These are phyloP conservation scores for Sparus aurata DNA, from an alignment of 2,797 vertebrate species.

Conservation along the genomic window DNA sequence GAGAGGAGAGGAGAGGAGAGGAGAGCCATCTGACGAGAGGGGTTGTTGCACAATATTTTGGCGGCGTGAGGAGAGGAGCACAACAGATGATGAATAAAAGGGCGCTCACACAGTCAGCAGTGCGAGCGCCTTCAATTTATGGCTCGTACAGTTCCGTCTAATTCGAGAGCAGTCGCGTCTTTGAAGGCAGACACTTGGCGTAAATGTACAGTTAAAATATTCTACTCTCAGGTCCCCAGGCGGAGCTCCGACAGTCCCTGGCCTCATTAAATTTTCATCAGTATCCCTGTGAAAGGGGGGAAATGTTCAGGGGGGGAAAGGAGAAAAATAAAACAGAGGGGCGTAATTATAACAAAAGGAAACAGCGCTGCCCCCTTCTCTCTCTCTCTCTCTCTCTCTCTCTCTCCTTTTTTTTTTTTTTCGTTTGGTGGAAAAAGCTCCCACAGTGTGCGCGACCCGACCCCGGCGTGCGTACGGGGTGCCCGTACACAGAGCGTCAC, in stretches of 20 bases:
- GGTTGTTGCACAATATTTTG: slow-evolving; percentile 51
- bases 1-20: no score
- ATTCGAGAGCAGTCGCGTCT: slow-evolving; percentile 95
- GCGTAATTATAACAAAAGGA: slow-evolving; percentile 90
- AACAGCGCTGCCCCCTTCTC: slow-evolving; percentile 78
- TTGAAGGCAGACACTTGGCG: slow-evolving; percentile 98
- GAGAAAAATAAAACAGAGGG: slow-evolving; percentile 88
- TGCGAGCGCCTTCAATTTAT: slow-evolving; percentile 87
- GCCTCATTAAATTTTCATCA: slow-evolving; percentile 99
- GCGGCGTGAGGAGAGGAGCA: slow-evolving; percentile 40
- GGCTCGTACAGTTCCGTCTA: slow-evolving; percentile 90
- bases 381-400: no score
- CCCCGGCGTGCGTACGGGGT: no score
- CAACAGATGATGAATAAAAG: slow-evolving; percentile 80
- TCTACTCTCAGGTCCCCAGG: slow-evolving; percentile 95
- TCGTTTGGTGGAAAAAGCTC: slow-evolving; percentile 72
- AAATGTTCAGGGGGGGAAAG: slow-evolving; percentile 81
- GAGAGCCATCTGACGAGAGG: slow-evolving; percentile 63
- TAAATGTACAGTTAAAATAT: slow-evolving; percentile 99
- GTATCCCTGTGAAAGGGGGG: slow-evolving; percentile 93
- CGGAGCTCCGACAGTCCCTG: slow-evolving; percentile 95
- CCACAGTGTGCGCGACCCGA: slow-evolving; percentile 44
- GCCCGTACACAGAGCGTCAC: no score
- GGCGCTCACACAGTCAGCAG: slow-evolving; percentile 50
- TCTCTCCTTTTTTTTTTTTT: no score